Evolutionary conservation across 2,113 vertebrate species (phyloP).

Genomic region (Paracyprichromis sp.): DNA sequence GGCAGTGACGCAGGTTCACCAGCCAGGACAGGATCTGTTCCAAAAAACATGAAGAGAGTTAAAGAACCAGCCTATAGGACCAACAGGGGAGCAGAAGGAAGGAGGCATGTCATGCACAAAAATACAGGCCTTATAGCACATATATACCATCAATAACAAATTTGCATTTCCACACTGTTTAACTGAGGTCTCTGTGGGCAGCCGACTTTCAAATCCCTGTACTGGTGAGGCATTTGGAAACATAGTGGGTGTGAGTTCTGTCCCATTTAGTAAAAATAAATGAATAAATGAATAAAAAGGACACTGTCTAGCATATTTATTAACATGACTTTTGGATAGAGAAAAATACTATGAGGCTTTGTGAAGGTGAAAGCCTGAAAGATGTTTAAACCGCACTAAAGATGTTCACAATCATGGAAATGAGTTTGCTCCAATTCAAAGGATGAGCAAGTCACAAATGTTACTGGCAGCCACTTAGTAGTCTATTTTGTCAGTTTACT

Average conservation of each 20-base stretch:
- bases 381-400: neutral
- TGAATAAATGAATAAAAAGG: neutral
- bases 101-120: neutral
- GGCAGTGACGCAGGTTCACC: conserved; percentile 68
- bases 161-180: neutral
- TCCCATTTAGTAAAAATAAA: neutral
- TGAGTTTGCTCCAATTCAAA: neutral
- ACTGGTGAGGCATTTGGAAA: neutral
- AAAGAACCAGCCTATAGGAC: neutral
- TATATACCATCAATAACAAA: neutral
- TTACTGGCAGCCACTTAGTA: neutral
- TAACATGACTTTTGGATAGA: neutral
- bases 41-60: neutral
- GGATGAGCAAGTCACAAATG: neutral
- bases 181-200: neutral
- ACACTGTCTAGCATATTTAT: neutral
- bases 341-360: neutral
- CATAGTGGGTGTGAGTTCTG: neutral
- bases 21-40: conserved; percentile 64
- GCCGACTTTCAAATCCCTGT: neutral
- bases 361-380: neutral
- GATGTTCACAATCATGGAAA: neutral
- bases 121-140: neutral
- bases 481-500: neutral
- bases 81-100: neutral